phyloP scores from a whole-genome alignment of 2,888 invertebrate genomes.

The Plagodis dolabraria region DNA sequence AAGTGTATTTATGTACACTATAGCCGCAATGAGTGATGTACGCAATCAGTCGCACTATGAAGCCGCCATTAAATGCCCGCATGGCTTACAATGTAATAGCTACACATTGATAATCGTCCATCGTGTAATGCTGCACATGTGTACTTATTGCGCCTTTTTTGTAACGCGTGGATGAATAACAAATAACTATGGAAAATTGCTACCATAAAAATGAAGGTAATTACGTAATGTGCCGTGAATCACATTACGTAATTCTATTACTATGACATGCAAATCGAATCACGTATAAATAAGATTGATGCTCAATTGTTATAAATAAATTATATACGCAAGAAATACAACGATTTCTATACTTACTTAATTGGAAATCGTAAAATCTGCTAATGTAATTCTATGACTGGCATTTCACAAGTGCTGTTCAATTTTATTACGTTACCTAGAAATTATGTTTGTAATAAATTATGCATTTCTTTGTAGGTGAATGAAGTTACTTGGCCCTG shows the following conservation, averaged over 20 bases:
- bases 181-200: slow-evolving; percentile 39
- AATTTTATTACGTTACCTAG: background rate
- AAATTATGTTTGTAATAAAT: slow-evolving; percentile 3
- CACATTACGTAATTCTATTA: slow-evolving; percentile 35
- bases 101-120: slow-evolving; percentile 52
- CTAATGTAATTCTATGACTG: slow-evolving; percentile 1
- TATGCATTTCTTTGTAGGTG: slow-evolving; percentile 13
- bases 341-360: slow-evolving; percentile 15
- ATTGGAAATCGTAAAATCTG: background rate
- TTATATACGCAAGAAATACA: slow-evolving; percentile 17
- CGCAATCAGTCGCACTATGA: slow-evolving; percentile 45
- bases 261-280: slow-evolving; percentile 39
- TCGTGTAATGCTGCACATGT: slow-evolving; percentile 44
- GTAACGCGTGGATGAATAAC: slow-evolving; percentile 43
- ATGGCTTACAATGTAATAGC: slow-evolving; percentile 56
- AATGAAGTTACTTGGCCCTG: slow-evolving; percentile 34
- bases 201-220: slow-evolving; percentile 39
- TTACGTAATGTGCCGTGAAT: too few relatives aligned
- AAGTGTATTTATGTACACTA: slow-evolving; percentile 33
- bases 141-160: slow-evolving; percentile 45
- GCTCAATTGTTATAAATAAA: slow-evolving; percentile 31
- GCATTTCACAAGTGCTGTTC: slow-evolving; percentile 1
- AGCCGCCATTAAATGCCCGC: slow-evolving; percentile 61
- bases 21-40: slow-evolving; percentile 48
- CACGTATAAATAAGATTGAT: slow-evolving; percentile 32